Evolutionary conservation across 2,888 invertebrate genomes (phyloP).

Genomic region (Chrysolina americana): DNA sequence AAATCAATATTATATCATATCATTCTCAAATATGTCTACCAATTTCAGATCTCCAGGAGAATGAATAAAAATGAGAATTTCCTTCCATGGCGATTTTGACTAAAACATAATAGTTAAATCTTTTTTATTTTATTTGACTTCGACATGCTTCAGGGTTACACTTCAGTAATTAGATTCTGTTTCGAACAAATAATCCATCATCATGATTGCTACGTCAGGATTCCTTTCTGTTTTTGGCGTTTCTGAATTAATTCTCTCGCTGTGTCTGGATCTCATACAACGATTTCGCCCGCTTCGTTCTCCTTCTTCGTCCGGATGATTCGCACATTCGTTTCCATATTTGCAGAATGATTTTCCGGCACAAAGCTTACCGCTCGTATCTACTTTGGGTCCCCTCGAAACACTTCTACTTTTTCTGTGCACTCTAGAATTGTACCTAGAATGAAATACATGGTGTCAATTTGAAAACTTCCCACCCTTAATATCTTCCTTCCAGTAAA

Average conservation of each 20-base stretch:
- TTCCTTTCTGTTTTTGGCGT: conserved; percentile 2
- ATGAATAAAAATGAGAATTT: too few relatives aligned
- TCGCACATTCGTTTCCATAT: neutral
- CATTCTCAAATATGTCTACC: too few relatives aligned
- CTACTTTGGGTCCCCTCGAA: conserved; percentile 21
- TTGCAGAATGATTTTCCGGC: neutral
- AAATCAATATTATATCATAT: too few relatives aligned
- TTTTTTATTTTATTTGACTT: neutral
- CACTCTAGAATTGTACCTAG: conserved; percentile 22
- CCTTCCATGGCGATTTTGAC: too few relatives aligned
- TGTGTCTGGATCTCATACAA: conserved; percentile 3
- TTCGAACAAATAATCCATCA: conserved; percentile 43
- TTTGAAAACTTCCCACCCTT: too few relatives aligned
- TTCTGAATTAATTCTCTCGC: conserved; percentile 7
- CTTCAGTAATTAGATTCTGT: conserved; percentile 3
- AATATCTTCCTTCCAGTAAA: too few relatives aligned
- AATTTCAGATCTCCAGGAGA: too few relatives aligned
- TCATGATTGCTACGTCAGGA: conserved; percentile 39
- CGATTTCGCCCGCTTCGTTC: neutral
- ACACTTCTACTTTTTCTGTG: conserved; percentile 13
- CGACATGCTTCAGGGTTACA: neutral
- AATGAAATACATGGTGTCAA: neutral
- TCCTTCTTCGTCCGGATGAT: neutral
- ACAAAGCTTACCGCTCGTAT: neutral
- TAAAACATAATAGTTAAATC: too few relatives aligned